Base-by-base conservation (phyloP, 2,888 invertebrate species). In the Galeruca laticollis region DNA sequence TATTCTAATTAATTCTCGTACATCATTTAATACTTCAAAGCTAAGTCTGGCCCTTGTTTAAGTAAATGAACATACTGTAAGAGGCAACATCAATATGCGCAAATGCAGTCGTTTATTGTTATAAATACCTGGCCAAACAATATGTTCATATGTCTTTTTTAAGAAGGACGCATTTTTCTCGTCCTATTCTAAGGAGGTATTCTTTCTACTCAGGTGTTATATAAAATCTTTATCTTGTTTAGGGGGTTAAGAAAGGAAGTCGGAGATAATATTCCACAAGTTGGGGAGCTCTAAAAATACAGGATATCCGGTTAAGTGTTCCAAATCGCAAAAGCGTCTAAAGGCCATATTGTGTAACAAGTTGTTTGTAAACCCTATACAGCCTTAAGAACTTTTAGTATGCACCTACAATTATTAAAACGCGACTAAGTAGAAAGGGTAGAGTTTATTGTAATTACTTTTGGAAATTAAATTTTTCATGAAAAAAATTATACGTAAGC, bases 201-300 rank as follows among this genome's bases (percentile, higher is more conserved):
- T 60, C 59, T 65, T 20, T 64, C 64, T 54, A 56, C 71, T 68
- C 68, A 71, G 71, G 71, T 71, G 71, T 71, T 71, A 68, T 68
- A 56, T 47, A 63, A 64, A 71, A 71, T 71, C 71, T 71, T 68
- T 56, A 71, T 70, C 70, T 70, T 70, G 60, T 60, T 67, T 68
- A 73, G 76, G 75, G 78, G 73, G 75, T 75, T 74, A 62, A 73
- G 65, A 75, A 76, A 80, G 82, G 82, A 82, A 82, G 81, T 81
- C 74, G 72, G 63, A 80, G 80, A 81, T 82, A 81, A 76, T 81
- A 81, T 81, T 81, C 81, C 81, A 81, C 78, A 81, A 81, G 81
- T 81, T 79, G 77, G 81, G 80, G 79, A 79, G 79, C 79, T 79
- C 72, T 35, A 74, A 77, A 80, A 81, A 76, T 76, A 78, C 82